These are phyloP conservation scores for Vulpes ferrilata DNA, from an alignment of 2,113 vertebrate species.

Conservation along the genomic window DNA sequence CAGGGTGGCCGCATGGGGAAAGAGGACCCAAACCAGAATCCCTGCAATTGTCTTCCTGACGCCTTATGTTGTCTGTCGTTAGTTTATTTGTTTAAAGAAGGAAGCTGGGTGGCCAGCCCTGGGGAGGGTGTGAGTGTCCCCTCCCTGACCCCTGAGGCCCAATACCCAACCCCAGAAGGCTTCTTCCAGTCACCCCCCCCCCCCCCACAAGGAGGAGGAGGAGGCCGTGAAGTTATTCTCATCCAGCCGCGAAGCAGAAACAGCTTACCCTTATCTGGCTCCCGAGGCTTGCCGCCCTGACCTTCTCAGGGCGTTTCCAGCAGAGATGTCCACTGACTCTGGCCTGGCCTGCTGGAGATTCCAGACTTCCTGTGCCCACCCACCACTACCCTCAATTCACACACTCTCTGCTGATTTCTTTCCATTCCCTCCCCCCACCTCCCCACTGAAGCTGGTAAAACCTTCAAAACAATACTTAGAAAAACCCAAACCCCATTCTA, in stretches of 20 bases:
- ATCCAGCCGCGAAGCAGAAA: neutral
- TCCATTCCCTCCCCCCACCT: no score
- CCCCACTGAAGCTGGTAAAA: neutral
- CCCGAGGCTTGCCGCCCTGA: accelerated
- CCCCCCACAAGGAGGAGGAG: neutral
- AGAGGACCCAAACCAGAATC: neutral
- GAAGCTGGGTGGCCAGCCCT: accelerated
- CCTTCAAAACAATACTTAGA: neutral
- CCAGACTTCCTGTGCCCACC: neutral
- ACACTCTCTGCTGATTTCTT: neutral
- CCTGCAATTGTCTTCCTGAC: conserved; percentile 37
- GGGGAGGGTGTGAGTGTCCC: accelerated
- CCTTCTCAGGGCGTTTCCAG: neutral
- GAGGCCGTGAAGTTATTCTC: neutral
- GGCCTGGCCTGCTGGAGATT: neutral
- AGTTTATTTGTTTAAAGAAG: neutral
- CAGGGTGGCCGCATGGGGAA: neutral
- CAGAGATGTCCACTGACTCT: neutral
- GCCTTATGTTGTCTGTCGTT: no score
- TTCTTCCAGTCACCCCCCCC: neutral
- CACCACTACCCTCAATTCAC: accelerated
- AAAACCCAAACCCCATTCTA: neutral
- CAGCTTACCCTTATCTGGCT: neutral
- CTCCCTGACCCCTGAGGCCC: neutral
- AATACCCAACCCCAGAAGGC: no score